Evolutionary conservation across 2,113 vertebrate genomes (phyloP), one percentile per base, ranked within the genome.

Genomic region (Lathamus discolor): DNA sequence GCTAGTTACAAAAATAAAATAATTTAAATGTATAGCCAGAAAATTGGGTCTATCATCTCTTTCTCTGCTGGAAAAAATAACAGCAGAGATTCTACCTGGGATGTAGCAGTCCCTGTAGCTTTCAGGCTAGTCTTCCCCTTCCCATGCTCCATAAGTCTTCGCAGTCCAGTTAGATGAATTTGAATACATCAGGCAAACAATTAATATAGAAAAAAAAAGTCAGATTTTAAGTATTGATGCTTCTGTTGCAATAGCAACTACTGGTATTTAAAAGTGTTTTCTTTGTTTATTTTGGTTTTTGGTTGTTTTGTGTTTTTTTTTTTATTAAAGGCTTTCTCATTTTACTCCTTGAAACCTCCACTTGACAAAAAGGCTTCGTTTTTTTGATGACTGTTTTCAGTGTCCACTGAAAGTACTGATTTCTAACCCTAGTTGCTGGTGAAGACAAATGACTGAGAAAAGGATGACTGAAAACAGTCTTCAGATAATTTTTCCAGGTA

Each of bases 1-100:
- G 41, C 28, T 73, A 48, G 37, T 86, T 73, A 88, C 48, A 35
- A 92, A 90, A 88, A 90, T 61, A 69, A 83, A 92, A 66, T 90
- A 0, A 59, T 83, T 69, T 74, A 54, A 84, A 75, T 78, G 62
- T 49, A 17, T 23, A 80, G 23, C 46, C 35, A 88, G 63, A 86
- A 88, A 92, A 77, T 62, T 62, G 23, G 31, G 33, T 66, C 72
- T 69, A 31, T 73, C 28, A 28, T 46, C 1, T 1, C 59, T 59
- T 92, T 86, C 29, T 81, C 54, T 90, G 69, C 35, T 4, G 3
- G 52, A 41, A 73, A 28, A 88, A 85, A 64, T 66, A 70, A 68
- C 20, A 59, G 33, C 77, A 10, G 10, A 73, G 69, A 77, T 88
- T 86, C 37, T 83, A 23, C 49, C 59, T 59, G n/a, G 49, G 41